Conservation (phyloP, 1,140 invertebrate genomes). For the Batillaria attramentaria region DNA sequence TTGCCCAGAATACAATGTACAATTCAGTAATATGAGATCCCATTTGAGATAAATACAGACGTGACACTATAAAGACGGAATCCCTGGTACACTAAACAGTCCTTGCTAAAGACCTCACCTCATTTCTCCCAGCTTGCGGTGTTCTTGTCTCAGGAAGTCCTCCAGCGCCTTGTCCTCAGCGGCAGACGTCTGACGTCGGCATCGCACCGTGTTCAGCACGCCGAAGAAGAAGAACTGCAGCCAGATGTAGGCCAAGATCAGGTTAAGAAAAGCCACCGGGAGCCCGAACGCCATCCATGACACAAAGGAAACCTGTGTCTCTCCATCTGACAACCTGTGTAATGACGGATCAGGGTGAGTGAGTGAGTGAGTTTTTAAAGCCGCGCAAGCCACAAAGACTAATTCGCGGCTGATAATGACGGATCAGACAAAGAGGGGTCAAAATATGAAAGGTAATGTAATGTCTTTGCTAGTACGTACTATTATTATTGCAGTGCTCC, state of each 20-base stretch:
- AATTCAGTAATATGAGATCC: background rate
- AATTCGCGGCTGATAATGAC: too few species aligned
- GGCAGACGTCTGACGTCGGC: background rate
- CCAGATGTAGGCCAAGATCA: conserved; percentile 5
- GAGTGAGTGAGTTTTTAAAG: too few species aligned
- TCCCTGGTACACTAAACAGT: background rate
- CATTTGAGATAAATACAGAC: background rate
- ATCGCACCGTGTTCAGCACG: background rate
- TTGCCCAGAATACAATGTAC: background rate
- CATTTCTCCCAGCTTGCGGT: conserved; percentile 14
- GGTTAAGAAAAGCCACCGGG: background rate
- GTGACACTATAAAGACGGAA: background rate
- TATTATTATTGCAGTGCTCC: too few species aligned
- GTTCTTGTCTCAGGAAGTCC: background rate
- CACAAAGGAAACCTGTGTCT: conserved; percentile 14
- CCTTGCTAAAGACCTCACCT: background rate
- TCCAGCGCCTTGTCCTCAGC: conserved; percentile 11
- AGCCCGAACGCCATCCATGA: conserved; percentile 22
- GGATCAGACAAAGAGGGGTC: too few species aligned
- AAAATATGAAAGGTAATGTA: too few species aligned
- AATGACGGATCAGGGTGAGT: too few species aligned
- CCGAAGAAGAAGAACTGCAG: conserved; percentile 27
- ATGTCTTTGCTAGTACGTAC: too few species aligned
- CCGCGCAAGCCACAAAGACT: too few species aligned
- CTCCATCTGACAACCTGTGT: conserved; percentile 7